Evolutionary conservation across 2,113 vertebrate species (phyloP).

Genomic region (Mormyrus iriodes): DNA sequence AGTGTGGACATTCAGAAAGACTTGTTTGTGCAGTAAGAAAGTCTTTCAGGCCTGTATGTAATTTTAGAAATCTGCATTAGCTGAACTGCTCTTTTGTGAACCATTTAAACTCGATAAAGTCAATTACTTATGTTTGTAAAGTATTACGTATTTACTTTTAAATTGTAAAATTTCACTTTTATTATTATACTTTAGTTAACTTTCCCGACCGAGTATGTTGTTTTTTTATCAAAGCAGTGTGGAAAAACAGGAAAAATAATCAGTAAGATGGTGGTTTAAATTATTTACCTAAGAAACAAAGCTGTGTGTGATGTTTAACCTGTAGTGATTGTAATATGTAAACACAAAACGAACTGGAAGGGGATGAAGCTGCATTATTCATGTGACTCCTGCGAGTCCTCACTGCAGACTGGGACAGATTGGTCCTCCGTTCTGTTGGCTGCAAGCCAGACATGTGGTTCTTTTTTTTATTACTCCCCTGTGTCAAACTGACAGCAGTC

Average conservation of each 20-base stretch:
- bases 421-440: slow-evolving; percentile 24
- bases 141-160: neutral
- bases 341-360: slow-evolving; percentile 24
- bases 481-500: slow-evolving; percentile 21
- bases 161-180: neutral
- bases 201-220: neutral
- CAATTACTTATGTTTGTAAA: neutral
- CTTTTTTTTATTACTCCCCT: neutral
- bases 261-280: neutral
- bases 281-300: neutral
- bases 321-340: slow-evolving; percentile 27
- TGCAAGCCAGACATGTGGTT: slow-evolving; percentile 23
- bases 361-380: slow-evolving; percentile 36
- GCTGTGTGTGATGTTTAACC: slow-evolving; percentile 11
- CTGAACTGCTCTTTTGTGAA: neutral
- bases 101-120: neutral
- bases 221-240: neutral
- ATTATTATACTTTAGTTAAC: neutral
- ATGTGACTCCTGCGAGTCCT: slow-evolving; percentile 24
- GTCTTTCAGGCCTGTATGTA: neutral
- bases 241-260: no score
- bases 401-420: slow-evolving; percentile 19
- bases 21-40: no score
- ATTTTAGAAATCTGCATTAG: neutral
- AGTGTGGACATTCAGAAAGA: neutral